Evolutionary conservation across 2,797 vertebrate species (phyloP).

Genomic region (Trematomus bernacchii): DNA sequence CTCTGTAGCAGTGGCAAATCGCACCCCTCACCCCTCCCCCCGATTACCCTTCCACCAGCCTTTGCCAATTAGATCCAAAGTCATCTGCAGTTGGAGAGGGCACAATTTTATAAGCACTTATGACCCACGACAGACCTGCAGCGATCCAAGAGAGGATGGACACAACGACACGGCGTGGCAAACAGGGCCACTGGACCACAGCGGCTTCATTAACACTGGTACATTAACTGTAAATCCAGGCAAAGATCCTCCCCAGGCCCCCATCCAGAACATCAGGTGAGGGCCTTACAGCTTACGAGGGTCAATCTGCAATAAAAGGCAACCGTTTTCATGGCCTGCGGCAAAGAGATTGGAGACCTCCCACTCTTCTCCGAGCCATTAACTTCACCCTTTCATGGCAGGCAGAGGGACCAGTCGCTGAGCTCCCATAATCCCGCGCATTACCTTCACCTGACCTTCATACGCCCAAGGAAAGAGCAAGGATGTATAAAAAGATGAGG

Average conservation of each 20-base stretch:
- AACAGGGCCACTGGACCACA: slow-evolving; percentile 66
- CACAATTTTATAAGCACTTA: slow-evolving; percentile 51
- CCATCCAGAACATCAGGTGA: slow-evolving; percentile 59
- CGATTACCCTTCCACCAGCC: slow-evolving; percentile 27
- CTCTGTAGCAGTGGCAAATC: neutral
- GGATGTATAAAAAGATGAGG: slow-evolving; percentile 63
- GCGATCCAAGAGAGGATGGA: slow-evolving; percentile 63
- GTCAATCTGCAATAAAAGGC: slow-evolving; percentile 88
- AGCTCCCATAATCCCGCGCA: slow-evolving; percentile 82
- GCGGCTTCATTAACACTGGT: slow-evolving; percentile 82
- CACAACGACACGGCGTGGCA: slow-evolving; percentile 55
- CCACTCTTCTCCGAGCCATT: slow-evolving; percentile 85
- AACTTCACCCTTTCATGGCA: slow-evolving; percentile 84
- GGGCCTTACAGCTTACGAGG: slow-evolving; percentile 74
- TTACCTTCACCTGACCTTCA: slow-evolving; percentile 86
- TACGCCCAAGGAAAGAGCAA: slow-evolving; percentile 64
- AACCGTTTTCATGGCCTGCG: slow-evolving; percentile 83
- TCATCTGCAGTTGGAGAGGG: slow-evolving; percentile 55
- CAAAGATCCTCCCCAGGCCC: slow-evolving; percentile 61
- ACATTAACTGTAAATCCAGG: slow-evolving; percentile 86
- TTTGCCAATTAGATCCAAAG: slow-evolving; percentile 52
- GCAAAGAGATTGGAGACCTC: slow-evolving; percentile 79
- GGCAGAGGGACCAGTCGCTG: slow-evolving; percentile 75
- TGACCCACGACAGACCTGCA: slow-evolving; percentile 59
- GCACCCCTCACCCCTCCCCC: neutral